Percentiles rank a stretch among this genome's conserved stretches.
These are phyloP conservation scores for Drosophila colorata DNA, from an alignment of 2,888 invertebrate species.

Conservation along the genomic window DNA sequence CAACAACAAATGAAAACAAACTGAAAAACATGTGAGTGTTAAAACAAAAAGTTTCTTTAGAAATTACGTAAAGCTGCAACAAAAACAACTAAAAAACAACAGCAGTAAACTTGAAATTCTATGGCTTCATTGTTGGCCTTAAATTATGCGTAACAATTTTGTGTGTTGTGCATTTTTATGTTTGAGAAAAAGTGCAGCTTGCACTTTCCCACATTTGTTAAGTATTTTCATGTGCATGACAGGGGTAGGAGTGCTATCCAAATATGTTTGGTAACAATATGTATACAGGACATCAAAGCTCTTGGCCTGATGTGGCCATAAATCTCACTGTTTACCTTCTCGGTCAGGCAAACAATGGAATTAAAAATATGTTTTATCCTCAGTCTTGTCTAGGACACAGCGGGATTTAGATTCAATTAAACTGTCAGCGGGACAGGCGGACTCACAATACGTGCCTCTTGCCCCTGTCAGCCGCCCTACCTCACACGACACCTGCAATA, in stretches of 20 bases:
- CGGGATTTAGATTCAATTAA: slow-evolving; percentile 78
- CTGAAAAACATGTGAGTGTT: slow-evolving; percentile 8
- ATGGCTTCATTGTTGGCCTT: slow-evolving; percentile 29
- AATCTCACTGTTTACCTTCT: slow-evolving; percentile 66
- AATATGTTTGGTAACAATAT: slow-evolving; percentile 12
- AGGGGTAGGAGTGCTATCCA: not conserved
- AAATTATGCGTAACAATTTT: slow-evolving; percentile 42
- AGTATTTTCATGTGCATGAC: slow-evolving; percentile 33
- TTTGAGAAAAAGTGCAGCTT: slow-evolving; percentile 54
- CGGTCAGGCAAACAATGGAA: slow-evolving; percentile 63
- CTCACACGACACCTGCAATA: slow-evolving; percentile 49
- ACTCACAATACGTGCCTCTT: slow-evolving; percentile 2
- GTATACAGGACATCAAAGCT: slow-evolving; percentile 4
- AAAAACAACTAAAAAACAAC: slow-evolving; percentile 13
- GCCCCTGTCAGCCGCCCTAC: slow-evolving; percentile 1
- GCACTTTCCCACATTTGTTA: slow-evolving; percentile 38
- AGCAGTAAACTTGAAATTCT: slow-evolving; percentile 26
- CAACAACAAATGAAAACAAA: slow-evolving; percentile 2
- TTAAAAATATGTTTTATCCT: slow-evolving; percentile 67
- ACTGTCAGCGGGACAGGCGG: slow-evolving; percentile 67
- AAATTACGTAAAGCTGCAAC: slow-evolving; percentile 8
- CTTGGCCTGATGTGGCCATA: slow-evolving; percentile 37
- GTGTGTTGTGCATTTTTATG: slow-evolving; percentile 49
- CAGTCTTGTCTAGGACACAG: slow-evolving; percentile 44
- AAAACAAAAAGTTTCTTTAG: not conserved